Evolutionary conservation across 2,888 invertebrate species (phyloP).

Genomic region (Machimus rusticus): DNA sequence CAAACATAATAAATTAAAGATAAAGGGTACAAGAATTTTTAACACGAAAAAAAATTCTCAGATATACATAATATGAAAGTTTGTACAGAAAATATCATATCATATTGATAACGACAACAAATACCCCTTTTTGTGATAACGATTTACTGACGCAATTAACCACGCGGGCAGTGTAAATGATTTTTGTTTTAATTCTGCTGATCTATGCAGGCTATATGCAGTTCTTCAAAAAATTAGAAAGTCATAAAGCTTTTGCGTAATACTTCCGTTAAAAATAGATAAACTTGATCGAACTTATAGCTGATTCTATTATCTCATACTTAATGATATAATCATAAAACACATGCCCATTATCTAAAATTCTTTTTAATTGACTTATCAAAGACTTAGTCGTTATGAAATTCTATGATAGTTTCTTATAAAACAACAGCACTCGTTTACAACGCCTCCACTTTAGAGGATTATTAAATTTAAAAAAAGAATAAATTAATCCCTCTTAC

Average conservation of each 20-base stretch:
- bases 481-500: not conserved
- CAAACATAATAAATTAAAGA: not conserved
- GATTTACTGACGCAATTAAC: not conserved
- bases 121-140: not conserved
- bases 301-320: not conserved
- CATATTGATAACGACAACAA: not conserved
- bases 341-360: not conserved
- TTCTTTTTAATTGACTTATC: not conserved
- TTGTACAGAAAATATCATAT: not conserved
- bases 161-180: not conserved
- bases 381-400: not conserved
- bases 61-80: not conserved
- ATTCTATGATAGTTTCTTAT: not conserved
- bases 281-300: not conserved
- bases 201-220: not conserved
- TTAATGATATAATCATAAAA: not conserved
- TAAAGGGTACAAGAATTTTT: not conserved
- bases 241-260: not conserved
- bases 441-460: not conserved
- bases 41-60: not conserved
- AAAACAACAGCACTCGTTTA: not conserved
- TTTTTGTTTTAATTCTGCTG: not conserved
- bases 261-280: not conserved
- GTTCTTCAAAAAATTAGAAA: not conserved
- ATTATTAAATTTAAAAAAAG: not conserved